Base-by-base conservation (phyloP, 2,797 vertebrate species). In the Lutjanus campechanus region DNA sequence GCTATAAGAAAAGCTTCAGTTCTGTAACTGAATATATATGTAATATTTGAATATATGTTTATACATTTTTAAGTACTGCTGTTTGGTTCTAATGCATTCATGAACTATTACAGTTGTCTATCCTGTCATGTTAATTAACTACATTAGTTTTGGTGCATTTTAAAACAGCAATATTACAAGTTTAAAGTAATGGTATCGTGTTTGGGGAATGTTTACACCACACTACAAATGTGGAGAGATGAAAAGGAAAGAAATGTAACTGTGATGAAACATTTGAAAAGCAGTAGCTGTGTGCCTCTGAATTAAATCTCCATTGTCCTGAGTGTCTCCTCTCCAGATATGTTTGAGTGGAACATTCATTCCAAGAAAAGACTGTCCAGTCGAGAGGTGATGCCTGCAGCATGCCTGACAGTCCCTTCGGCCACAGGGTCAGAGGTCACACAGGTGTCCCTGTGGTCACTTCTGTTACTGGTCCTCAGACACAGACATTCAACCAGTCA, bases 391-490 rank as follows among this genome's bases (percentile, higher is more conserved):
- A 53, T 3, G 67, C 49, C 60, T 56, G 55, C 54, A 25, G 60
- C 72, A 75, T 80, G 75, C 51, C 77, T 78, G 68, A 46, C 54
- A 46, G 73, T 74, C 68, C 8, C 66, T 74, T 16, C 1, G 50
- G 73, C 43, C 54, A 15, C 69, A 76, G 77, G 76, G 82, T n/a
- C 13, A 61, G 59, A 85, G 89, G 92, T 93, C 88, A 58, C 85
- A 94, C 92, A 95, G 91, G 89, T 94, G 93, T 69, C 69, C 65
- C 71, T 65, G 51, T 82, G 83, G 73, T 84, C 76, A 72, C 66
- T 70, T 79, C 85, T 90, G 90, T 81, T 67, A 40, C 76, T 56
- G 60, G 20, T 78, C 65, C 49, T 76, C 81, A 83, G 53, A 4
- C 43, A 51, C 69, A 84, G 51, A 85, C 77, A 79, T 20, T 62